phyloP scores from a whole-genome alignment of 1,140 invertebrate genomes.

The Tetraneura akinire region DNA sequence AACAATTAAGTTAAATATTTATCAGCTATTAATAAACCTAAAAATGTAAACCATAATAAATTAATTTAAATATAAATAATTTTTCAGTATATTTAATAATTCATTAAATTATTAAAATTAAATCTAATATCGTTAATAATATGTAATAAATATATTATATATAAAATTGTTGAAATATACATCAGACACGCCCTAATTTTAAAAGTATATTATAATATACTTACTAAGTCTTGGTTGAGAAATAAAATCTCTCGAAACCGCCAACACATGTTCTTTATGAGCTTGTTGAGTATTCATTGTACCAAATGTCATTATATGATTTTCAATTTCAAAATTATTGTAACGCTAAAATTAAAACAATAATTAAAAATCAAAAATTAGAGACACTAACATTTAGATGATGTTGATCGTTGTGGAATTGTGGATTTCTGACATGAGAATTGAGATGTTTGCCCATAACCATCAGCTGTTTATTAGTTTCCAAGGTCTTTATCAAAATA shows the following conservation, averaged over 20 bases:
- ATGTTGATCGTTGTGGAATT: background rate
- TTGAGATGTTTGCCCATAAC: slow-evolving; percentile 25
- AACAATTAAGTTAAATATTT: no score
- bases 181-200: slow-evolving; percentile 47
- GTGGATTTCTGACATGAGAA: background rate
- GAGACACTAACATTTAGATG: no score
- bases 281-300: slow-evolving; percentile 64
- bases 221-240: slow-evolving; percentile 96
- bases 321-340: slow-evolving; percentile 53
- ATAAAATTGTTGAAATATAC: no score
- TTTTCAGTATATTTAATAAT: no score
- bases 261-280: slow-evolving; percentile 79
- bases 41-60: no score
- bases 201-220: slow-evolving; percentile 60
- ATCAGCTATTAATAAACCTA: no score
- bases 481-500: slow-evolving; percentile 39
- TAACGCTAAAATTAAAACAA: background rate
- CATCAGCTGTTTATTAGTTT: slow-evolving; percentile 34
- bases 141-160: background rate
- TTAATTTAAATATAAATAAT: no score
- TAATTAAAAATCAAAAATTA: no score
- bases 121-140: no score
- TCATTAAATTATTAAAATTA: no score
- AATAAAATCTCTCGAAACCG: slow-evolving; percentile 93
- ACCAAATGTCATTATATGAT: slow-evolving; percentile 57